phyloP scores from a whole-genome alignment of 2,888 invertebrate genomes.

The Xestia rhomboidea region DNA sequence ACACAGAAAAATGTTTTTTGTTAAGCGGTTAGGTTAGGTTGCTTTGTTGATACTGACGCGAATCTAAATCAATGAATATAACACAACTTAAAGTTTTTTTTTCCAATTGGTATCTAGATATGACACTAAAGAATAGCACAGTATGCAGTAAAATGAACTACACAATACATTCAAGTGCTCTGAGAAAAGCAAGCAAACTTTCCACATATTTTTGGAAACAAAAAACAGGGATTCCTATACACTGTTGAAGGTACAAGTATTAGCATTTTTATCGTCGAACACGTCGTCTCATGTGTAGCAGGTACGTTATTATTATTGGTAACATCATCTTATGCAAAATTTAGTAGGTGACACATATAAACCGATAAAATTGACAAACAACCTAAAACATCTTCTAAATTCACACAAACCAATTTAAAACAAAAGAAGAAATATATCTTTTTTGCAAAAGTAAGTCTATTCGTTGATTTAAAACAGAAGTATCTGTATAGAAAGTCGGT shows the following conservation, averaged over 20 bases:
- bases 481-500: constrained; percentile 75
- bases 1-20: neutral
- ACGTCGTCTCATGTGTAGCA: constrained; percentile 67
- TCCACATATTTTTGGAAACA: constrained; percentile 59
- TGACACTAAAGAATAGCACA: neutral
- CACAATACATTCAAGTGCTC: constrained; percentile 22
- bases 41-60: neutral
- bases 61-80: neutral
- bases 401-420: constrained; percentile 26
- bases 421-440: constrained; percentile 2
- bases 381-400: constrained; percentile 12
- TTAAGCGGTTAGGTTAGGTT: neutral
- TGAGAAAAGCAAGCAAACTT: constrained; percentile 45
- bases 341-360: constrained; percentile 50
- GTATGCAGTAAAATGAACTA: constrained; percentile 20
- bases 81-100: neutral
- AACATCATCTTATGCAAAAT: constrained; percentile 58
- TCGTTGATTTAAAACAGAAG: constrained; percentile 57
- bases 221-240: constrained; percentile 59
- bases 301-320: constrained; percentile 69
- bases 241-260: constrained; percentile 68
- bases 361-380: constrained; percentile 43
- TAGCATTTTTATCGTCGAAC: constrained; percentile 75
- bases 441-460: constrained; percentile 14
- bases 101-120: neutral